Percentiles rank a stretch among this genome's conserved stretches.
phyloP scores from a whole-genome alignment of 2,888 invertebrate species.

The Synanthedon andrenaeformis region DNA sequence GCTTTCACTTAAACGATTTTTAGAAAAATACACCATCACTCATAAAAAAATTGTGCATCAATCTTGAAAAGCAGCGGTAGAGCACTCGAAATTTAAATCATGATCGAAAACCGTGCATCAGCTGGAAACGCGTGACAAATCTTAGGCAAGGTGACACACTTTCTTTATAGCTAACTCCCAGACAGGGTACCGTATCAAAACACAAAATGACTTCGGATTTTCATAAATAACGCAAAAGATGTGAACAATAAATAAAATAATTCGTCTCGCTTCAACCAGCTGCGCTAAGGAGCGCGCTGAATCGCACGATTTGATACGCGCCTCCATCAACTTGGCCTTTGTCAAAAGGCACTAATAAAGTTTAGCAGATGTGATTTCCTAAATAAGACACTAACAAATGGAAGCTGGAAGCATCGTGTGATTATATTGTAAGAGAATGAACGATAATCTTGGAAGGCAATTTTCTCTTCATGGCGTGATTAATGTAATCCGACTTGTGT shows the following conservation, averaged over 20 bases:
- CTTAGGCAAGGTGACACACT: conserved; percentile 63
- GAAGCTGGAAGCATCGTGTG: conserved; percentile 29
- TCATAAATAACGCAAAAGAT: conserved; percentile 63
- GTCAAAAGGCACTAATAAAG: conserved; percentile 64
- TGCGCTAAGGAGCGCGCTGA: conserved; percentile 61
- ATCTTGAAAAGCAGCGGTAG: conserved; percentile 12
- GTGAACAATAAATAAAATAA: conserved; percentile 63
- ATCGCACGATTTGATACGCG: conserved; percentile 66
- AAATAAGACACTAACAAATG: conserved; percentile 67
- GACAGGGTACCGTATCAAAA: conserved; percentile 37
- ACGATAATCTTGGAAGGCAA: conserved; percentile 30
- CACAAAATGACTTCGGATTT: conserved; percentile 41
- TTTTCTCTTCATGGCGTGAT: conserved; percentile 37
- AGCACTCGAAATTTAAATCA: conserved; percentile 19
- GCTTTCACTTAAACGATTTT: conserved; percentile 6
- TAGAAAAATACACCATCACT: conserved; percentile 1
- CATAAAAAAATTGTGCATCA: conserved; percentile 1
- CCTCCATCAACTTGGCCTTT: conserved; percentile 62
- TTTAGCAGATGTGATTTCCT: conserved; percentile 67
- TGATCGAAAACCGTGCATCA: conserved; percentile 34
- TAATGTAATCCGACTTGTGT: conserved; percentile 15
- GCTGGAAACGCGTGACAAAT: conserved; percentile 53
- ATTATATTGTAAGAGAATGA: conserved; percentile 34
- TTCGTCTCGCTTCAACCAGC: conserved; percentile 63
- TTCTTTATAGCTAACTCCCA: conserved; percentile 31